Base-by-base conservation (phyloP, 2,113 vertebrate species). In the Cyanistes caeruleus region DNA sequence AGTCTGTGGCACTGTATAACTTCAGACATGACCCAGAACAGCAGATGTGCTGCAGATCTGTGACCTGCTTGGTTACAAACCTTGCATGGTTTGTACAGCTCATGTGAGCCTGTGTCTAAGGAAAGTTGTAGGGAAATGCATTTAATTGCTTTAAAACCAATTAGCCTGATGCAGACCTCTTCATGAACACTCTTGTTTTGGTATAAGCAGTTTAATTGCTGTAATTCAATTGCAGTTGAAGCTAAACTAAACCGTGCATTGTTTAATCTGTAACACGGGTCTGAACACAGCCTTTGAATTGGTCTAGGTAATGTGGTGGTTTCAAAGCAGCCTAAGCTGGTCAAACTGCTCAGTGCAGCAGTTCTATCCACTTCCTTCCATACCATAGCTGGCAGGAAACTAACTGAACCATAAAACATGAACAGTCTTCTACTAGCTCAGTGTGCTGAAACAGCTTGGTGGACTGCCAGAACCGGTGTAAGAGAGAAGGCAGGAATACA, bases 271-370 rank as follows among this genome's bases (percentile, higher is more conserved):
- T 73, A 80, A 41, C 68, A 55, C 4, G 9, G 17, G 13, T 76
- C 67, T 89, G 70, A 79, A 28, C 19, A 16, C 16, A 83, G 49
- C 51, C 48, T 86, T 93, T 86, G 79, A 77, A 48, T 51, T 7
- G 24, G 13, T 74, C 62, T 83, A n/a, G 84, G 87, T 62, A 85
- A 76, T 2, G 3, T 73, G 63, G 49, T 91, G 85, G 59, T 93
- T 95, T 88, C 75, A 93, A 80, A 93, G 96, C 82, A 81, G 90
- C 72, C 55, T 88, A 21, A 84, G 68, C 75, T 92, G 83, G 88
- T 90, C 79, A 65, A 19, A 55, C 82, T 85, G 79, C 90, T 96
- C 11, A 1, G 1, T 77, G 76, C 55, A 86, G 83, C 90, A 96
- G 79, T 83, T 96, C 58, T 70, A 62, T 92, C 88, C 85, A 84